Percentiles rank a stretch among this genome's conserved stretches.
These are phyloP conservation scores for Ophion slaviceki DNA, from an alignment of 2,888 invertebrate species.

Conservation along the genomic window DNA sequence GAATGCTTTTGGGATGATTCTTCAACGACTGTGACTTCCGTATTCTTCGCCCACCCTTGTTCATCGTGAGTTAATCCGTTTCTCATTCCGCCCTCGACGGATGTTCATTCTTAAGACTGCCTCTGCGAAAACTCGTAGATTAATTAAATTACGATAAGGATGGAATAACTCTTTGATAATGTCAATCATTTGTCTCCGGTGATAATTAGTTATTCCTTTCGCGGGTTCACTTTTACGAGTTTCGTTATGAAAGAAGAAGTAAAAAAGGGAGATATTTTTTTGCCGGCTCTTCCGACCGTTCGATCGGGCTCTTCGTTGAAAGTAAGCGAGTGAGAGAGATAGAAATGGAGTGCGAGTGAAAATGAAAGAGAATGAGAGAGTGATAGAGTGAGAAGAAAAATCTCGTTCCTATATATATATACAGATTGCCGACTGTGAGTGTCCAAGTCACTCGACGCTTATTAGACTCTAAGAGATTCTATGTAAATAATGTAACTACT, in stretches of 20 bases:
- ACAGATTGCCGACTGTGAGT: slow-evolving; percentile 67
- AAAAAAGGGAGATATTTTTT: slow-evolving; percentile 39
- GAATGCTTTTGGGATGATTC: slow-evolving; percentile 13
- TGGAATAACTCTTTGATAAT: slow-evolving; percentile 59
- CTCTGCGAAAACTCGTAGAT: slow-evolving; percentile 62
- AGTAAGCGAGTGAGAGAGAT: slow-evolving; percentile 30
- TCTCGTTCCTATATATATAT: slow-evolving; percentile 62
- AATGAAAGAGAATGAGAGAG: slow-evolving; percentile 21
- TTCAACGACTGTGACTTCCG: slow-evolving; percentile 20
- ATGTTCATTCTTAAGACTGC: slow-evolving; percentile 65
- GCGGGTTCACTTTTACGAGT: slow-evolving; percentile 42
- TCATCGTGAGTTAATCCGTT: slow-evolving; percentile 39
- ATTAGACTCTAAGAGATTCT: slow-evolving; percentile 81
- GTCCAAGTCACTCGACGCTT: slow-evolving; percentile 80
- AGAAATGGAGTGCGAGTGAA: slow-evolving; percentile 42
- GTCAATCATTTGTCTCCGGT: slow-evolving; percentile 61
- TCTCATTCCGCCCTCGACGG: slow-evolving; percentile 21
- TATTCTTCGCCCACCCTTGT: background rate
- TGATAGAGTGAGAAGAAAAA: slow-evolving; percentile 55
- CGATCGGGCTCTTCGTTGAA: slow-evolving; percentile 49
- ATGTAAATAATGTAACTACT: slow-evolving; percentile 82
- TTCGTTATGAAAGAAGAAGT: slow-evolving; percentile 29
- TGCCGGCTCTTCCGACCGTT: slow-evolving; percentile 40
- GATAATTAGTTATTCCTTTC: slow-evolving; percentile 50
- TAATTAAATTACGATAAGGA: slow-evolving; percentile 63